phyloP scores from a whole-genome alignment of 2,797 vertebrate genomes.

The Pangasius macronema region DNA sequence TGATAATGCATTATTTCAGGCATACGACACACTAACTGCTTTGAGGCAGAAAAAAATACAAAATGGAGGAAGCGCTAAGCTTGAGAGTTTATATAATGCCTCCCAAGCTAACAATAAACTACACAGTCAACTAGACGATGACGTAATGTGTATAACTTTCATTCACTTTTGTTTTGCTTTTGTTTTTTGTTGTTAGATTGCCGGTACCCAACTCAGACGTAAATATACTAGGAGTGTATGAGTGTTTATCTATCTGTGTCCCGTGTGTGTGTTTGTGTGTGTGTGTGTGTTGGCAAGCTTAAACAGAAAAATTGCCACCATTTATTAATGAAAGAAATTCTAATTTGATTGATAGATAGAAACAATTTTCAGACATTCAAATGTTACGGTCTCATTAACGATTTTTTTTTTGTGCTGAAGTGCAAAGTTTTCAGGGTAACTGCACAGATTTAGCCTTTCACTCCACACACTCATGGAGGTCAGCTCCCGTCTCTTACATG shows the following conservation, averaged over 20 bases:
- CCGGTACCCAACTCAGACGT: too few relatives aligned
- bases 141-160: too few relatives aligned
- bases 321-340: too few relatives aligned
- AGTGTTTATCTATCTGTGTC: neutral
- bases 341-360: too few relatives aligned
- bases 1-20: neutral
- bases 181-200: too few relatives aligned
- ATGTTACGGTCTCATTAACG: neutral
- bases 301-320: too few relatives aligned
- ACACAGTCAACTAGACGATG: neutral
- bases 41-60: too few relatives aligned
- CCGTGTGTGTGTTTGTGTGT: too few relatives aligned
- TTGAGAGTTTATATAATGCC: neutral
- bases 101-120: neutral
- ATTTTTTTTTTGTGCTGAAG: neutral
- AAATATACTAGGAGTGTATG: neutral
- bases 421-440: neutral
- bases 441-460: neutral
- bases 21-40: neutral
- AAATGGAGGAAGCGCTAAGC: neutral
- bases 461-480: neutral
- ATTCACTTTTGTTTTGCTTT: too few relatives aligned
- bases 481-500: slow-evolving; percentile 75
- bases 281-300: too few relatives aligned
- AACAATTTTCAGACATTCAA: too few relatives aligned